Base-by-base conservation (phyloP, 2,113 vertebrate species). In the Erpornis zantholeuca region DNA sequence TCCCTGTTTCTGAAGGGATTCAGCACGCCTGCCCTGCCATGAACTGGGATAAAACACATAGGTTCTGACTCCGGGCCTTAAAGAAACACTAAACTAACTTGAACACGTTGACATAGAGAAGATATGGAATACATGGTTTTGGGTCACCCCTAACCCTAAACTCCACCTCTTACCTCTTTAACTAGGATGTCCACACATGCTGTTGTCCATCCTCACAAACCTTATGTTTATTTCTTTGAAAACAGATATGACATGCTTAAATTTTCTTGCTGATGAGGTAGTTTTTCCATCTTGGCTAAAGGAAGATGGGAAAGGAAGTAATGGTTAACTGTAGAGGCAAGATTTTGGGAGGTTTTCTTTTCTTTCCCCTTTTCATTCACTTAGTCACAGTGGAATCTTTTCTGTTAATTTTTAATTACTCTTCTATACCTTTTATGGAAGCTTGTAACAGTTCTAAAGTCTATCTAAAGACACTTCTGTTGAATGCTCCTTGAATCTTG, bases 51-150 rank as follows among this genome's bases (percentile, higher is more conserved):
- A 12, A 36, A 60, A 52, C 53, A 21, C 45, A 33, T 31, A 15
- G 6, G 4, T 36, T 60, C 53, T 28, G 33, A 53, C 38, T 38
- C 33, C 4, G 8, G 10, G 18, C 54, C 40, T 33, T 44, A 12
- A 23, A 60, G 45, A 38, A 7, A 23, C 36, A 27, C 45, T 69
- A 23, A 45, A 15, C 22, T 38, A 36, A 38, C 12, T 69, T 45
- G 10, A 0, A 1, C 8, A 5, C 12, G 23, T 61, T 21, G 11
- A 19, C 1, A 10, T 36, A 33, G 33, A 28, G 18, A 45, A 69
- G 22, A 60, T 28, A 45, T 0, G 6, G 8, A 45, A 49, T 53
- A 15, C 23, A 19, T 15, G 33, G 25, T 19, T 86, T 60, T 53
- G 33, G 6, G 15, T 53, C 54, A 60, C 12, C 15, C 33, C 18